These are phyloP conservation scores for Hylyphantes graminicola DNA, from an alignment of 1,140 invertebrate genomes.

Conservation along the genomic window DNA sequence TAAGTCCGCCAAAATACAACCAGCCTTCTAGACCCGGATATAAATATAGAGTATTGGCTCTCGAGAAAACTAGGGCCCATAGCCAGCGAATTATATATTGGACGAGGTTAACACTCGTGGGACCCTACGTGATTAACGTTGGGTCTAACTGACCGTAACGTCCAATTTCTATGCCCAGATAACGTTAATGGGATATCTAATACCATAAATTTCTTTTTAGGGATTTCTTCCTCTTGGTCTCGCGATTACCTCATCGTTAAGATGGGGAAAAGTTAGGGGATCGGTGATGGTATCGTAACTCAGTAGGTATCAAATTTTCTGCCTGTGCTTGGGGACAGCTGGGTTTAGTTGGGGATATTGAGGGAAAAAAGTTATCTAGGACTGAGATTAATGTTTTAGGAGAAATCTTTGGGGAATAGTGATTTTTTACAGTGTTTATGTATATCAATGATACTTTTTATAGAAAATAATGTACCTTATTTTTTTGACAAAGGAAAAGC, in stretches of 20 bases:
- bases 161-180: slow-evolving; percentile 41
- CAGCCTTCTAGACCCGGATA: too few species aligned
- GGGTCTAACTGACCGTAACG: slow-evolving; percentile 30
- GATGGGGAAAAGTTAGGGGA: not conserved
- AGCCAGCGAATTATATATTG: slow-evolving; percentile 27
- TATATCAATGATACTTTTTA: too few species aligned
- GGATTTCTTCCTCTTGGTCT: slow-evolving; percentile 7
- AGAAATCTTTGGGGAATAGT: too few species aligned
- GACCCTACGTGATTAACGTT: slow-evolving; percentile 33
- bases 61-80: not conserved
- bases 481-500: too few species aligned
- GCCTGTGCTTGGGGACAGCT: slow-evolving; percentile 21
- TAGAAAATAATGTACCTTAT: too few species aligned
- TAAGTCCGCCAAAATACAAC: too few species aligned
- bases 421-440: too few species aligned
- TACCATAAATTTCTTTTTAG: slow-evolving; percentile 29
- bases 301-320: slow-evolving; percentile 26
- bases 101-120: slow-evolving; percentile 31
- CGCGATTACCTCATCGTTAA: not conserved
- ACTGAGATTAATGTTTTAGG: not conserved
- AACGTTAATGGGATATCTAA: slow-evolving; percentile 45
- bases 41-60: slow-evolving; percentile 22
- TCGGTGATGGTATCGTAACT: slow-evolving; percentile 25
- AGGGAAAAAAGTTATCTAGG: slow-evolving; percentile 1
- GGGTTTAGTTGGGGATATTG: not conserved